These are phyloP conservation scores for Phalloptychus januarius DNA, from an alignment of 2,797 vertebrate species.

Conservation along the genomic window DNA sequence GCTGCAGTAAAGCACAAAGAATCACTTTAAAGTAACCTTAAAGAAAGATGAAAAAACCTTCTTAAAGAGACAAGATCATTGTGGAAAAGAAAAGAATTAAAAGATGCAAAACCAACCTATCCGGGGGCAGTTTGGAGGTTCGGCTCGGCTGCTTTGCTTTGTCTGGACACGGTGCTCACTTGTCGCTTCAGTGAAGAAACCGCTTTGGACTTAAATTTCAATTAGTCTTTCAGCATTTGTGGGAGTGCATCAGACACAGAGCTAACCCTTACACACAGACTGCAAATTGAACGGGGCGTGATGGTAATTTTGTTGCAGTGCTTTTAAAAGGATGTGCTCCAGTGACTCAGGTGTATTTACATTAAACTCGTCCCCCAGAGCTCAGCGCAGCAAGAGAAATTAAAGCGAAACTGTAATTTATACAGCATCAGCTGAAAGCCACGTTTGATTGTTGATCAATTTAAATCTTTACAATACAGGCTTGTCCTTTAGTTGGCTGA, in stretches of 20 bases:
- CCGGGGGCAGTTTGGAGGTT: neutral
- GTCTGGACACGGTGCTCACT: neutral
- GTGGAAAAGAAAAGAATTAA: neutral
- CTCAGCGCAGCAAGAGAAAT: constrained; percentile 9
- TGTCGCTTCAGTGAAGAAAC: constrained; percentile 8
- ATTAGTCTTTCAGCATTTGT: constrained; percentile 7
- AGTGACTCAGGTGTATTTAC: constrained; percentile 14
- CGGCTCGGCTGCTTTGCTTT: constrained; percentile 6
- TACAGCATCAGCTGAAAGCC: neutral
- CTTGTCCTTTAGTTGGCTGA: neutral
- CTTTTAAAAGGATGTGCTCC: constrained; percentile 10
- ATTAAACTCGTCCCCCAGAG: constrained; percentile 5
- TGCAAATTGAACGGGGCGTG: neutral
- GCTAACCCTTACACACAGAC: constrained; percentile 2
- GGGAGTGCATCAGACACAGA: neutral
- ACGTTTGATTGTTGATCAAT: neutral
- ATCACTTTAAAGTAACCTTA: neutral
- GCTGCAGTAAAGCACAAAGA: neutral
- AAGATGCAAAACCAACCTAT: constrained; percentile 6
- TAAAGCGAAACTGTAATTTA: neutral
- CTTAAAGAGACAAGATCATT: neutral
- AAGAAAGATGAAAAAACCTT: neutral
- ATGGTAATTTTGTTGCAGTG: neutral
- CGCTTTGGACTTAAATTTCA: constrained; percentile 8
- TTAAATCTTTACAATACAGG: neutral